These are phyloP conservation scores for Chrysolina americana DNA, from an alignment of 2,888 invertebrate species.

Conservation along the genomic window DNA sequence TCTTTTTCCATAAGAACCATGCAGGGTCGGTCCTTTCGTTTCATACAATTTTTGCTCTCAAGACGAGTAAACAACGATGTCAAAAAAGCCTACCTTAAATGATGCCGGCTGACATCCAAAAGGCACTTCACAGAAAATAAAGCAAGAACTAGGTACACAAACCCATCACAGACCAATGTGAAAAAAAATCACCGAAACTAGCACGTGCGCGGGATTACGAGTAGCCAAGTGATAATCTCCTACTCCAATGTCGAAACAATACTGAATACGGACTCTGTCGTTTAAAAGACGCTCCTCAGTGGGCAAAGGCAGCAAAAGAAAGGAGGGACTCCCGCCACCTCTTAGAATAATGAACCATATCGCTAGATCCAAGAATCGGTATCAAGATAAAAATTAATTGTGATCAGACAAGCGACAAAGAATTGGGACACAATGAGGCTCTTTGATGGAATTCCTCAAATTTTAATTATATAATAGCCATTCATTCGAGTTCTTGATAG, in stretches of 20 bases:
- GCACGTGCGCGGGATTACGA: constrained; percentile 1
- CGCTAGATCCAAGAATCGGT: neutral
- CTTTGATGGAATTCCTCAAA: neutral
- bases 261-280: constrained; percentile 1
- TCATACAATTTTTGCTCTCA: too few species aligned
- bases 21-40: too few species aligned
- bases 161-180: neutral
- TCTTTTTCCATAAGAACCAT: too few species aligned
- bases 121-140: neutral
- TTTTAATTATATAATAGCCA: too few species aligned
- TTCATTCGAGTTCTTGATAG: too few species aligned
- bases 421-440: neutral
- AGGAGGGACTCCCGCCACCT: neutral
- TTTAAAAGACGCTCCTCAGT: neutral
- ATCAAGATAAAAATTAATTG: neutral
- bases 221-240: neutral
- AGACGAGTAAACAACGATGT: too few species aligned
- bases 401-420: neutral
- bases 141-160: neutral
- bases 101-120: too few species aligned
- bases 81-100: too few species aligned
- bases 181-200: neutral
- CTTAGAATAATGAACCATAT: neutral
- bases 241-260: neutral
- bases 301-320: constrained; percentile 11